Conservation (phyloP, 2,888 invertebrate genomes). For the Callyntrura guangdongensis region DNA sequence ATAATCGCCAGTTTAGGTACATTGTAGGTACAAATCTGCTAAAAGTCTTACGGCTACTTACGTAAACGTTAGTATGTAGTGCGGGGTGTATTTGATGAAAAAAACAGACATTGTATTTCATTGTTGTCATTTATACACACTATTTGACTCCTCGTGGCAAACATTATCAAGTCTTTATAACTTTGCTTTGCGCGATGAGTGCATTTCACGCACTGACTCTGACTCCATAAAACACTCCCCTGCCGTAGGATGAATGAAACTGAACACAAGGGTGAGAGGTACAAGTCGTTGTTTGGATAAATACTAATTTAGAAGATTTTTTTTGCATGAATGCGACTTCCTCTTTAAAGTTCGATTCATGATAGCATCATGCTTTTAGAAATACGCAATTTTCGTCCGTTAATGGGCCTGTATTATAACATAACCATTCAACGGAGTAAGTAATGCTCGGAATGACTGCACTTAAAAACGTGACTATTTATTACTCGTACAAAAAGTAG, state of each 20-base stretch:
- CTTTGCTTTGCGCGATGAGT: constrained; percentile 10
- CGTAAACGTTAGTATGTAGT: background rate
- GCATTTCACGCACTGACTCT: constrained; percentile 8
- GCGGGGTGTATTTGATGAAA: background rate
- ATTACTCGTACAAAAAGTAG: no score
- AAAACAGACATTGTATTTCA: background rate
- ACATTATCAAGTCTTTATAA: background rate
- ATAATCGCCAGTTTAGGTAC: background rate
- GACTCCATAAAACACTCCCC: background rate
- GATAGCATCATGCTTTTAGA: no score
- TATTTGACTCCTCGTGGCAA: background rate
- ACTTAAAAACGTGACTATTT: no score
- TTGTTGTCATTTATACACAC: constrained; percentile 1
- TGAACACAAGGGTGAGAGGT: background rate
- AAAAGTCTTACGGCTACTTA: background rate
- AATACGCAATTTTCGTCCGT: no score
- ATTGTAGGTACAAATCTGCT: background rate
- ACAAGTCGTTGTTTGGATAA: constrained; percentile 35
- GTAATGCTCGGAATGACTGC: no score
- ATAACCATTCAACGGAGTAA: no score
- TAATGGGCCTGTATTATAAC: no score
- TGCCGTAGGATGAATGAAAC: constrained; percentile 2
- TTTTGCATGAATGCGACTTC: background rate
- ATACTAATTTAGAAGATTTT: background rate
- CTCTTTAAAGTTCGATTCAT: background rate